phyloP scores from a whole-genome alignment of 2,888 invertebrate species.

The Macrophya annulata region DNA sequence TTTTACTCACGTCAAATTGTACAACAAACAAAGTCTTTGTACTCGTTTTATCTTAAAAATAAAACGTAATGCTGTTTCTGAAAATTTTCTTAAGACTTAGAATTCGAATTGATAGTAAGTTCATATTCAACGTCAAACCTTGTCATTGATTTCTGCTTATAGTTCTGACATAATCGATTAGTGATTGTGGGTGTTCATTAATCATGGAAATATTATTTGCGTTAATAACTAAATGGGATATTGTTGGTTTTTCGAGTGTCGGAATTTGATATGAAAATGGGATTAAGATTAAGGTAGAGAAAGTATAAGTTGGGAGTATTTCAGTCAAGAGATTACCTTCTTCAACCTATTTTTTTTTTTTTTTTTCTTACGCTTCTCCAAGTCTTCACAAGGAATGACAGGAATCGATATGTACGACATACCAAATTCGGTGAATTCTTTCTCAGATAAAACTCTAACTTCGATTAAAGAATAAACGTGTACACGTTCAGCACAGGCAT shows the following conservation, averaged over 20 bases:
- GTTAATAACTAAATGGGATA: background rate
- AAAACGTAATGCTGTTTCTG: background rate
- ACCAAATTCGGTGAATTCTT: background rate
- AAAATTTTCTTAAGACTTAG: background rate
- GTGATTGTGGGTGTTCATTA: background rate
- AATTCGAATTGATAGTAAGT: background rate
- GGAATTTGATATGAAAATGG: conserved; percentile 3
- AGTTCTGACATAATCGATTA: background rate
- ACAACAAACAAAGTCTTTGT: background rate
- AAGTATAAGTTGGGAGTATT: background rate
- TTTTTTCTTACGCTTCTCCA: background rate
- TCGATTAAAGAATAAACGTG: background rate
- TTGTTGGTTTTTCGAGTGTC: background rate
- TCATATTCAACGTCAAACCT: background rate
- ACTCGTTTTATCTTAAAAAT: background rate
- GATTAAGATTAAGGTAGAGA: background rate
- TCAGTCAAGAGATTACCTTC: background rate
- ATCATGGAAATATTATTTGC: background rate
- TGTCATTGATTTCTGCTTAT: background rate
- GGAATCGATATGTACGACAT: background rate
- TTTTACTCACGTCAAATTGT: background rate
- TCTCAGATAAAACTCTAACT: background rate
- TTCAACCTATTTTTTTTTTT: background rate
- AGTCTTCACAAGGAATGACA: background rate
- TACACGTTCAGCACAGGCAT: background rate